Conservation (phyloP, 2,888 invertebrate genomes). For the Apamea sordens region DNA sequence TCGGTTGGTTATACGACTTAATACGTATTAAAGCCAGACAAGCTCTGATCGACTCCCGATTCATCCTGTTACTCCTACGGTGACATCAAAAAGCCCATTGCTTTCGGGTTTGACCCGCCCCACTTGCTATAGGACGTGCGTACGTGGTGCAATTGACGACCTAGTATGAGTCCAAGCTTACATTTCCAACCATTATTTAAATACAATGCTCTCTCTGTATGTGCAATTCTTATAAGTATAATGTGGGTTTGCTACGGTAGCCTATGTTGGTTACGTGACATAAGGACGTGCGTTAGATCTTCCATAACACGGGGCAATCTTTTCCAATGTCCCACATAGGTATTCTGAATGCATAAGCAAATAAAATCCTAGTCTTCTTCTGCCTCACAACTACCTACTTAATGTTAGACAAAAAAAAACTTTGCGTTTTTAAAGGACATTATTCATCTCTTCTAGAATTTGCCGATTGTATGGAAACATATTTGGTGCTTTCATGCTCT, state of each 20-base stretch:
- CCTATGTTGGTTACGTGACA: constrained; percentile 21
- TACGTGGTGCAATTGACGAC: constrained; percentile 29
- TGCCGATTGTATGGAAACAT: constrained; percentile 81
- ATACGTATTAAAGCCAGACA: neutral
- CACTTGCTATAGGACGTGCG: constrained; percentile 51
- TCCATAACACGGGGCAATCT: neutral
- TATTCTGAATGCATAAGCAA: neutral
- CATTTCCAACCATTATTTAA: constrained; percentile 42
- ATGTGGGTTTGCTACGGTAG: constrained; percentile 26
- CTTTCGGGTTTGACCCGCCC: constrained; percentile 33
- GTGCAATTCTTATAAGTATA: constrained; percentile 49
- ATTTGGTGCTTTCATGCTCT: constrained; percentile 86
- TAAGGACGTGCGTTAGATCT: constrained; percentile 8
- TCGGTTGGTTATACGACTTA: neutral
- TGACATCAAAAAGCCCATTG: constrained; percentile 21
- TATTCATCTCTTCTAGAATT: constrained; percentile 73
- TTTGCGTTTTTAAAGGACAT: neutral
- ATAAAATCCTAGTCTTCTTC: neutral
- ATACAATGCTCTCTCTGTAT: constrained; percentile 43
- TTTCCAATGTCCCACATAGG: neutral
- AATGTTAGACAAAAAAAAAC: neutral
- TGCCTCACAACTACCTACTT: neutral
- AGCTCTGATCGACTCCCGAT: neutral
- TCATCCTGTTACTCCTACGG: constrained; percentile 5
- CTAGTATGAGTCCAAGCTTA: constrained; percentile 28